These are phyloP conservation scores for Nomada goodeniana DNA, from an alignment of 2,888 invertebrate genomes.

Conservation along the genomic window DNA sequence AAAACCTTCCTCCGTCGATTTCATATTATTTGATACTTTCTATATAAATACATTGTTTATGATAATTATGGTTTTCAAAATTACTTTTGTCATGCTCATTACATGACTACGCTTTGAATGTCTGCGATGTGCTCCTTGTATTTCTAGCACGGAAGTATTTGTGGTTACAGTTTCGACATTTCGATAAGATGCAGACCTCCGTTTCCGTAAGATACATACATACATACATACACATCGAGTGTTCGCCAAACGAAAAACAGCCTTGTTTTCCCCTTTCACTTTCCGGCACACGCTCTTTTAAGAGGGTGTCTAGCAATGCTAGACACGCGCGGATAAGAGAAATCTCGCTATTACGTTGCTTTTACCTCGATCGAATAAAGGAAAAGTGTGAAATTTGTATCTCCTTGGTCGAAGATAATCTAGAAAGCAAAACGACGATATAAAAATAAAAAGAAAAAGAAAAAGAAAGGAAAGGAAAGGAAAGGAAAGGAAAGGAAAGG, in stretches of 20 bases:
- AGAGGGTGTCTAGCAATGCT: slow-evolving; percentile 14
- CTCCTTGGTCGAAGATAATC: slow-evolving; percentile 26
- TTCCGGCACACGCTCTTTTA: slow-evolving; percentile 36
- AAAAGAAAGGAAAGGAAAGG: too few relatives aligned
- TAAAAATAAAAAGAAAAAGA: too few relatives aligned
- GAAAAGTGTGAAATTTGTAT: slow-evolving; percentile 24
- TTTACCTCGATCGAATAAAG: slow-evolving; percentile 17
- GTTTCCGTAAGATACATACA: slow-evolving; percentile 22
- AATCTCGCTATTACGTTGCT: slow-evolving; percentile 40
- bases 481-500: too few relatives aligned
- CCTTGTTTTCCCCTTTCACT: slow-evolving; percentile 59
- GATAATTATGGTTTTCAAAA: too few relatives aligned
- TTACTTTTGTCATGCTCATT: not conserved
- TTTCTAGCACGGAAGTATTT: slow-evolving; percentile 3
- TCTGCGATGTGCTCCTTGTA: not conserved
- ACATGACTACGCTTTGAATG: not conserved
- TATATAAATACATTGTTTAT: not conserved
- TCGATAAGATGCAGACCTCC: slow-evolving; percentile 23
- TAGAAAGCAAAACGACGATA: not conserved
- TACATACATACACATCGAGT: not conserved
- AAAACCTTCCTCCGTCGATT: not conserved
- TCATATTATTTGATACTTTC: not conserved
- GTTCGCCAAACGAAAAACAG: slow-evolving; percentile 35
- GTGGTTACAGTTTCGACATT: not conserved
- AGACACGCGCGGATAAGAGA: slow-evolving; percentile 44